Evolutionary conservation across 2,113 vertebrate genomes (phyloP), one percentile per base, ranked within the genome.

Genomic region (Calyptomena viridis): DNA sequence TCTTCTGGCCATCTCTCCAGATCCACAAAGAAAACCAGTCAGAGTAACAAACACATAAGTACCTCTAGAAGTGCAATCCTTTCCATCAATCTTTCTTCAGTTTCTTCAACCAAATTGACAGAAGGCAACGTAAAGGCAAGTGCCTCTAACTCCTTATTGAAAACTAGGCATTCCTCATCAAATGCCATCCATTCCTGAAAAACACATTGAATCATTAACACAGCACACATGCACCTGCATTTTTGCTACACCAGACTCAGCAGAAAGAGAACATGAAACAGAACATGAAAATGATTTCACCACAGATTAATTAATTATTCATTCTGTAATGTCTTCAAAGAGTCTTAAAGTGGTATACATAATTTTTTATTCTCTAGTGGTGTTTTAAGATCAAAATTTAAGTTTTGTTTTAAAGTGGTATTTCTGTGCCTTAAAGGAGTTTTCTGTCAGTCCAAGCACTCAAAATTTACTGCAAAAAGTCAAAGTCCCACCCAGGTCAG

Each of bases 101-200:
- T 98, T 68, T 98, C 98, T 74, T 98, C 97, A 78, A 98, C 98
- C 96, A 98, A 59, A 50, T 93, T 98, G 95, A 98, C 97, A 25
- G 89, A 98, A 92, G 98, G 98, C 94, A 99, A 94, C 0, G 84
- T 64, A 89, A 98, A 97, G 33, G 97, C 67, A 28, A 98, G 86
- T 25, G 93, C 62, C 64, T 97, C 98, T 69, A 99, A 96, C 46
- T 99, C 98, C 82, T 97, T 97, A 87, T 89, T 98, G 69, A 98
- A 95, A 95, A 97, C 96, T 5, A 87, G 56, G 6, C 96, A 97
- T 87, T 97, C 97, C 39, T 98, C 97, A 94, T 99, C 98, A 98
- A 99, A 99, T 80, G 97, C 97, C 14, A 96, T 93, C 98, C 98
- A 99, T 85, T 96, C 90, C 99, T 99, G 94, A 96, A 94, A 93